phyloP scores from a whole-genome alignment of 2,888 invertebrate genomes.

The Ornithoptera priamus region DNA sequence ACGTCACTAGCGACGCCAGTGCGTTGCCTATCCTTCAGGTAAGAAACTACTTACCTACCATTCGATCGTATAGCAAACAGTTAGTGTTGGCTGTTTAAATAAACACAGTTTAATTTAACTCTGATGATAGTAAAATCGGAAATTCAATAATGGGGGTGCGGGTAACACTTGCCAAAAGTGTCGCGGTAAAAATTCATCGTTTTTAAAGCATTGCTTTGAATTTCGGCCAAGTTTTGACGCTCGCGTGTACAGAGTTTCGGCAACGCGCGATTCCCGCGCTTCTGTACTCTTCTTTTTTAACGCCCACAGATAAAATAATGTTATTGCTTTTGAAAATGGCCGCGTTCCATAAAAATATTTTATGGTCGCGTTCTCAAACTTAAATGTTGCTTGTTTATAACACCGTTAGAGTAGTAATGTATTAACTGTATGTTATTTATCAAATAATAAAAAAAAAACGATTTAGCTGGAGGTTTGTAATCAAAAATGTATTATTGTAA shows the following conservation, averaged over 20 bases:
- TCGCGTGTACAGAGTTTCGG: constrained; percentile 3
- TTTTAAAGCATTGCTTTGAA: constrained; percentile 27
- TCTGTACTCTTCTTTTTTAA: background rate
- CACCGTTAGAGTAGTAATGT: background rate
- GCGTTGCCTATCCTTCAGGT: no score
- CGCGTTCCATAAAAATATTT: constrained; percentile 20
- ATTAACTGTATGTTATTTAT: background rate
- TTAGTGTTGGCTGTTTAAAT: constrained; percentile 4
- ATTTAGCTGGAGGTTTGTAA: background rate
- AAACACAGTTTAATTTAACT: constrained; percentile 10
- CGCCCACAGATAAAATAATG: constrained; percentile 19
- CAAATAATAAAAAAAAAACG: background rate
- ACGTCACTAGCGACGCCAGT: no score
- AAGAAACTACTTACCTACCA: no score
- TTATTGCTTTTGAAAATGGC: constrained; percentile 22
- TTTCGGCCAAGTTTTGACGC: constrained; percentile 27
- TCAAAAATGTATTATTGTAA: background rate
- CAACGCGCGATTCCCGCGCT: constrained; percentile 10
- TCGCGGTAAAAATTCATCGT: constrained; percentile 25
- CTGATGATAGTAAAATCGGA: constrained; percentile 15
- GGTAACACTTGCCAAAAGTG: constrained; percentile 19
- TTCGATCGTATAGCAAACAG: constrained; percentile 7
- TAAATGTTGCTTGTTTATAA: constrained; percentile 1
- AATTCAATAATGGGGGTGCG: constrained; percentile 24
- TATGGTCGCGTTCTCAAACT: constrained; percentile 1